These are phyloP conservation scores for Falco columbarius DNA, from an alignment of 2,797 vertebrate genomes.

Conservation along the genomic window DNA sequence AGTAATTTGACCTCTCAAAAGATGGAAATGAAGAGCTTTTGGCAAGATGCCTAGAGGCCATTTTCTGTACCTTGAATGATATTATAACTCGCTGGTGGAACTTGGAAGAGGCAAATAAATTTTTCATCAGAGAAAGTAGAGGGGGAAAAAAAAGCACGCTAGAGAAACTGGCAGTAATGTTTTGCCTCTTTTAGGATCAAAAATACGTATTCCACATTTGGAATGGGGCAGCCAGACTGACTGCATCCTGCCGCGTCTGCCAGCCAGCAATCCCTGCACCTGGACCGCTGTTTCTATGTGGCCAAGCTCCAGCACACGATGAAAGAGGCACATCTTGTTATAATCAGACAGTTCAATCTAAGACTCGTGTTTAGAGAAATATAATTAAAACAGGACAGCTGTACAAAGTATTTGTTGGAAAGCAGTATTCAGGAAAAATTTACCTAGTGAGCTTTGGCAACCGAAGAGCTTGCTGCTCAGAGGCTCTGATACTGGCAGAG, in stretches of 20 bases:
- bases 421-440: background rate
- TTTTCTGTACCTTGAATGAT: background rate
- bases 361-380: background rate
- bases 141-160: background rate
- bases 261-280: background rate
- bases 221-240: background rate
- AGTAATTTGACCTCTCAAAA: background rate
- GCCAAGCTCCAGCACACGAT: rapidly evolving
- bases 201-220: background rate
- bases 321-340: too few relatives aligned
- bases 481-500: background rate
- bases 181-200: background rate
- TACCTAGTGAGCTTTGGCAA: background rate
- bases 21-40: background rate
- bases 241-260: rapidly evolving
- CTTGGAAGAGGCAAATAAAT: background rate
- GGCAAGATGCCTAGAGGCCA: background rate
- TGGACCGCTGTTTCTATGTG: too few relatives aligned
- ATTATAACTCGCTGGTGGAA: background rate
- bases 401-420: background rate
- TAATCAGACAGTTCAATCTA: background rate
- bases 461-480: rapidly evolving
- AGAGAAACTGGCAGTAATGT: background rate
- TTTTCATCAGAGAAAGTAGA: background rate
- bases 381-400: background rate